These are phyloP conservation scores for Lepus oiostolus DNA, from an alignment of 2,797 vertebrate species.

Conservation along the genomic window DNA sequence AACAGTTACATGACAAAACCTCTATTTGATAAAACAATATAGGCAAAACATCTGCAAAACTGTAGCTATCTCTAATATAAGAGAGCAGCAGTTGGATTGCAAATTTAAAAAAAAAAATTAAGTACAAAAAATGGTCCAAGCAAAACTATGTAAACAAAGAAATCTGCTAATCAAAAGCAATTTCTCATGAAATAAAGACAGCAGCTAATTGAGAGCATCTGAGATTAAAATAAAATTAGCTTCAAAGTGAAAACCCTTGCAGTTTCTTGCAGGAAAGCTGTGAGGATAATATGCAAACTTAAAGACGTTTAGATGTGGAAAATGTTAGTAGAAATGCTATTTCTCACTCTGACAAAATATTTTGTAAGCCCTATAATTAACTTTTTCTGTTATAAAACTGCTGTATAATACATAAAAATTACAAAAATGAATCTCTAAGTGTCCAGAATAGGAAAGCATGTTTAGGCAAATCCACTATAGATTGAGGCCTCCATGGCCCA, in stretches of 20 bases:
- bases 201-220: constrained; percentile 68
- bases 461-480: not conserved
- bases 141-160: constrained; percentile 60
- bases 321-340: constrained; percentile 13
- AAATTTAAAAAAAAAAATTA: not conserved
- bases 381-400: constrained; percentile 8
- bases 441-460: not conserved
- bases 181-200: constrained; percentile 70
- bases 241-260: constrained; percentile 56
- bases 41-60: not conserved
- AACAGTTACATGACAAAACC: not conserved
- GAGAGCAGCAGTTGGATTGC: not conserved
- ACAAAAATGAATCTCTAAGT: not conserved
- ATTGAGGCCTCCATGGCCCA: not conserved
- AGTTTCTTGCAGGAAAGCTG: constrained; percentile 40
- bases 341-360: constrained; percentile 58
- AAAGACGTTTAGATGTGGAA: not conserved
- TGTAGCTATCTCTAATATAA: not conserved
- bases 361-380: constrained; percentile 54
- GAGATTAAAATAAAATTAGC: constrained; percentile 72
- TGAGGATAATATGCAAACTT: constrained; percentile 20
- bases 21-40: not conserved
- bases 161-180: constrained; percentile 64
- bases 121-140: not conserved
- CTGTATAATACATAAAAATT: constrained; percentile 9